Evolutionary conservation across 2,113 vertebrate species (phyloP), one percentile per base, ranked within the genome.

Genomic region (Ammodytes dubius): DNA sequence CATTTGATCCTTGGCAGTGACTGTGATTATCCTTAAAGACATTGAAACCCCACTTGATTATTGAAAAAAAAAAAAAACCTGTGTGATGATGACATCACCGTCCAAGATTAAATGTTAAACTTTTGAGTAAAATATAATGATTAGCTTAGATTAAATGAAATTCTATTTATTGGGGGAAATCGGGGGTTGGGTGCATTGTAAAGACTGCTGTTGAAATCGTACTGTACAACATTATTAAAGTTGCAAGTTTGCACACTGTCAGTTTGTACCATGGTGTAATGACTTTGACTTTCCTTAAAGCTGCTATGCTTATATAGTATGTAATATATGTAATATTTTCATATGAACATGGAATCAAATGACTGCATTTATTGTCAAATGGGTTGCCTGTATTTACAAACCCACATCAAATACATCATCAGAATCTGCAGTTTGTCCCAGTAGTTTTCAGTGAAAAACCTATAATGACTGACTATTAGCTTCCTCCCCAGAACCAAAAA

Each of bases 151-250:
- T 68, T n/a, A 81, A 49, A 83, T 88, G 50, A 87, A 79, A 87
- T 83, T 86, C 19, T 88, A 90, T 94, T 91, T 92, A 93, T 91
- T 86, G 79, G 85, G 84, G 84, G 15, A 74, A 70, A 47, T 27
- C 27, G 53, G 53, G 79, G 73, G n/a, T 56, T 68, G 70, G 86
- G 85, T 85, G 82, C 64, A 87, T 84, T 91, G 87, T 91, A 87
- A 92, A 91, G 88, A 86, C 90, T 88, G 89, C 90, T 92, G 87
- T 92, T 87, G 57, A 91, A 91, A 88, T 85, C 63, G 92, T 92
- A 90, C 92, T 93, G 92, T 93, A 93, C 74, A 84, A 92, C 88
- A 84, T 92, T 74, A 93, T 91, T 94, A 93, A 94, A 94, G 89
- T 91, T 93, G 91, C 92, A 93, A 78, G 77, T 94, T 94, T 93